Percentiles rank a stretch among this genome's conserved stretches.
Evolutionary conservation across 30 jellyfish, hydroid and myxozoan species (phyloP).

Genomic region (Nemopilema nomurai): DNA sequence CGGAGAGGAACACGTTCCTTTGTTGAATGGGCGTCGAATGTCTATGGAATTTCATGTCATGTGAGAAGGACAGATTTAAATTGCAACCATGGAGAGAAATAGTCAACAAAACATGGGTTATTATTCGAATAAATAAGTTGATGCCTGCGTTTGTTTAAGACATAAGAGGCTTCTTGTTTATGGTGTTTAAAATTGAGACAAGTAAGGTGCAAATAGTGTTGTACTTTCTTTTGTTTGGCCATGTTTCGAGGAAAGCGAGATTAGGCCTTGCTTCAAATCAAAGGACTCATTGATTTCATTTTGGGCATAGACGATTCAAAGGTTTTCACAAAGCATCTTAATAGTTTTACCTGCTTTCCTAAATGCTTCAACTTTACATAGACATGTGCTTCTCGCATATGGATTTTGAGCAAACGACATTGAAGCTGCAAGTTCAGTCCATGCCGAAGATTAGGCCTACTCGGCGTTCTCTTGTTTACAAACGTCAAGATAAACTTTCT

Average conservation of each 20-base stretch:
- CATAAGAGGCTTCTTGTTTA: not conserved
- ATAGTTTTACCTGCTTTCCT: too few species aligned
- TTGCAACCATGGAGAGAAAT: constrained; percentile 36
- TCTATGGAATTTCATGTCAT: constrained; percentile 6
- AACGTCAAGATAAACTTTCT: too few species aligned
- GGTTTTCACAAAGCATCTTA: too few species aligned
- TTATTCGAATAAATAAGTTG: not conserved
- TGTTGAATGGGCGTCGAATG: not conserved
- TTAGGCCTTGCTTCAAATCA: too few species aligned
- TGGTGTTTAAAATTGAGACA: not conserved
- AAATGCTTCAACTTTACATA: too few species aligned
- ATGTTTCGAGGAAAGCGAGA: not conserved
- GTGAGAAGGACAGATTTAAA: not conserved
- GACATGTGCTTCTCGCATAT: too few species aligned
- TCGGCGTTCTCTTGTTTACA: too few species aligned
- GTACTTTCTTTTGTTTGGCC: not conserved
- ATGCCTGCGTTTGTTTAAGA: not conserved
- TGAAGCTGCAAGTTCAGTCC: too few species aligned
- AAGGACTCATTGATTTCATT: not conserved
- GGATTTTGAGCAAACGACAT: too few species aligned
- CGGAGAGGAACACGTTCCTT: not conserved
- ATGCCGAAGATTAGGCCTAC: too few species aligned
- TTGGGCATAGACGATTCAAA: too few species aligned
- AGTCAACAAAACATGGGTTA: constrained; percentile 1
- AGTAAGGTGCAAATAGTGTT: not conserved